phyloP scores from a whole-genome alignment of 2,113 vertebrate genomes.

The Myotis davidii region DNA sequence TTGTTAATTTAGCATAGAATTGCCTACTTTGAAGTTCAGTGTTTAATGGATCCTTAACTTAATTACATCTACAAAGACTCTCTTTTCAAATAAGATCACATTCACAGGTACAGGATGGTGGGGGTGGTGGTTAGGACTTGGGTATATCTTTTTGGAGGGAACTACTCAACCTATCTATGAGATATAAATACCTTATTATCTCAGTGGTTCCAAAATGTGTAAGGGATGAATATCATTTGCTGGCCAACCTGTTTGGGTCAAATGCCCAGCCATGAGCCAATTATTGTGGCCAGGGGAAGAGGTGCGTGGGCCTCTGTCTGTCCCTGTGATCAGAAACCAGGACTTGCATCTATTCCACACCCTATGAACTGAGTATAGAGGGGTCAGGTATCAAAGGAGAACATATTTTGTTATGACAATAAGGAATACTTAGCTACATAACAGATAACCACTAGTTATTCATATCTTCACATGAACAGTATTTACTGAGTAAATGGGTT shows the following conservation, averaged over 20 bases:
- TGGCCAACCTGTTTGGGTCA: background rate
- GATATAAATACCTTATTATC: background rate
- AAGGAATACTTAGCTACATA: background rate
- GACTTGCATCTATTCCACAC: background rate
- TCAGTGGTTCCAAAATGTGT: background rate
- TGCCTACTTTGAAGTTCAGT: background rate
- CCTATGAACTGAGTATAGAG: background rate
- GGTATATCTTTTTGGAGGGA: background rate
- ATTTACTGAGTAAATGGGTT: background rate
- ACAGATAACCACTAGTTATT: background rate
- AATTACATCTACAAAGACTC: background rate
- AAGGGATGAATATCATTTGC: too few relatives aligned
- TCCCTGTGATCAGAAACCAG: background rate
- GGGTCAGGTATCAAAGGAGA: background rate
- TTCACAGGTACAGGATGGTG: background rate
- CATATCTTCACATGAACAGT: background rate
- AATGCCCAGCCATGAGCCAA: background rate
- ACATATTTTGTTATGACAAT: background rate
- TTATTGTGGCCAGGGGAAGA: too few relatives aligned
- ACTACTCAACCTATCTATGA: background rate
- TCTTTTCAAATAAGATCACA: background rate
- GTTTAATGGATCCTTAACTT: background rate
- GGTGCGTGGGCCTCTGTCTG: background rate
- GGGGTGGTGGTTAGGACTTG: background rate
- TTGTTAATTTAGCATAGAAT: background rate